phyloP scores from a whole-genome alignment of 1,140 invertebrate genomes.

The Patella vulgata region DNA sequence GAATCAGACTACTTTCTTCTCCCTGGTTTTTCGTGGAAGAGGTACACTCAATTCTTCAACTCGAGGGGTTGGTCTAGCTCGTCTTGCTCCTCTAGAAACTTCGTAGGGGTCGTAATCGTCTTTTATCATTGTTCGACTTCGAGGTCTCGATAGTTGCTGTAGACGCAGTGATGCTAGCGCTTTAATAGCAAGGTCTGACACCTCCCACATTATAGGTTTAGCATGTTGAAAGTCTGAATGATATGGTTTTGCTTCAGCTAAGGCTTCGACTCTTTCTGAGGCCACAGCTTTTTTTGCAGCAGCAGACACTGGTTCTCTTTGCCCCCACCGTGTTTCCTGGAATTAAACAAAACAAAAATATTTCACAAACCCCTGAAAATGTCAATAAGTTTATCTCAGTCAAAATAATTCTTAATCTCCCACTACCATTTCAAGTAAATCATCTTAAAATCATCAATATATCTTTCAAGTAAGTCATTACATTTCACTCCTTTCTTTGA shows the following conservation, averaged over 20 bases:
- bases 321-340: slow-evolving; percentile 37
- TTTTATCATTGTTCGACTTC: slow-evolving; percentile 50
- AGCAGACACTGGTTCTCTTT: slow-evolving; percentile 33
- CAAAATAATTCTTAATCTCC: no score
- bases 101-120: slow-evolving; percentile 60
- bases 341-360: no score
- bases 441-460: no score
- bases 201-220: slow-evolving; percentile 47
- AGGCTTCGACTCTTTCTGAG: slow-evolving; percentile 38
- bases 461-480: no score
- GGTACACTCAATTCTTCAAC: slow-evolving; percentile 52
- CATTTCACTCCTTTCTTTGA: no score
- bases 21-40: slow-evolving; percentile 49
- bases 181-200: slow-evolving; percentile 43
- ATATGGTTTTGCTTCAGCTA: slow-evolving; percentile 45
- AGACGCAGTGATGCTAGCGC: slow-evolving; percentile 51
- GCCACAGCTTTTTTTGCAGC: slow-evolving; percentile 34
- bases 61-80: slow-evolving; percentile 47
- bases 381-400: no score
- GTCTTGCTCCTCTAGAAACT: slow-evolving; percentile 40
- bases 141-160: slow-evolving; percentile 54
- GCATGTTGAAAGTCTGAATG: slow-evolving; percentile 43
- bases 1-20: slow-evolving; percentile 48
- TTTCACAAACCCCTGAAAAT: no score
- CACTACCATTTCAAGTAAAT: no score